phyloP scores from a whole-genome alignment of 2,113 vertebrate genomes.

The Microcebus jonahi region DNA sequence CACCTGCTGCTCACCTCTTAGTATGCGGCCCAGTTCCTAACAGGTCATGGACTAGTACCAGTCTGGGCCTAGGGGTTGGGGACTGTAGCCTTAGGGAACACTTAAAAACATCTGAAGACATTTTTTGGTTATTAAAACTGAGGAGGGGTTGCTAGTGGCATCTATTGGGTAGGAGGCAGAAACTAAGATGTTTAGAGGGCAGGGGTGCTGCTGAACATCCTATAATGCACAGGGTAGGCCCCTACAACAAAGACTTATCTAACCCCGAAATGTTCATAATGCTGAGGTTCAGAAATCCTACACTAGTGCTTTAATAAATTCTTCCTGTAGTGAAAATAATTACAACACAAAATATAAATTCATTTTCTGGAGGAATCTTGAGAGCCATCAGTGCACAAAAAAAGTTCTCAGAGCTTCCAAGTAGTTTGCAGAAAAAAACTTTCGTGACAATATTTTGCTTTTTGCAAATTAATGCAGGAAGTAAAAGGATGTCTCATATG shows the following conservation, averaged over 20 bases:
- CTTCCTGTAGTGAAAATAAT: not conserved
- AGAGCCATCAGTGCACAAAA: not conserved
- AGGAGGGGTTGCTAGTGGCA: not conserved
- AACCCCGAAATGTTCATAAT: not conserved
- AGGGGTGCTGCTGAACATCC: not conserved
- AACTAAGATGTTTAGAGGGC: not conserved
- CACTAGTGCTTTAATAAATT: not conserved
- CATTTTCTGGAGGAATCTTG: not conserved
- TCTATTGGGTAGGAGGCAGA: not conserved
- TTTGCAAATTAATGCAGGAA: slow-evolving; percentile 42
- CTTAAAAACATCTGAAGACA: not conserved
- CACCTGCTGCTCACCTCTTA: too few relatives aligned
- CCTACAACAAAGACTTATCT: not conserved
- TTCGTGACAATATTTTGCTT: slow-evolving; percentile 43
- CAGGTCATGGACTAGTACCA: too few relatives aligned
- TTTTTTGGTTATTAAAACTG: not conserved
- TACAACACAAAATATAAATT: not conserved
- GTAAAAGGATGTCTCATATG: slow-evolving; percentile 16
- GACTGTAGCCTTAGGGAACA: too few relatives aligned
- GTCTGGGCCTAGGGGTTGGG: too few relatives aligned
- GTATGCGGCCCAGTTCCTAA: too few relatives aligned
- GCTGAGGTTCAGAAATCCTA: not conserved
- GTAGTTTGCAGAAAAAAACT: not conserved
- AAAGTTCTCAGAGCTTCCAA: not conserved
- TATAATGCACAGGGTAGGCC: not conserved